phyloP scores from a whole-genome alignment of 2,888 invertebrate species.

The Ptilodon capucinus region DNA sequence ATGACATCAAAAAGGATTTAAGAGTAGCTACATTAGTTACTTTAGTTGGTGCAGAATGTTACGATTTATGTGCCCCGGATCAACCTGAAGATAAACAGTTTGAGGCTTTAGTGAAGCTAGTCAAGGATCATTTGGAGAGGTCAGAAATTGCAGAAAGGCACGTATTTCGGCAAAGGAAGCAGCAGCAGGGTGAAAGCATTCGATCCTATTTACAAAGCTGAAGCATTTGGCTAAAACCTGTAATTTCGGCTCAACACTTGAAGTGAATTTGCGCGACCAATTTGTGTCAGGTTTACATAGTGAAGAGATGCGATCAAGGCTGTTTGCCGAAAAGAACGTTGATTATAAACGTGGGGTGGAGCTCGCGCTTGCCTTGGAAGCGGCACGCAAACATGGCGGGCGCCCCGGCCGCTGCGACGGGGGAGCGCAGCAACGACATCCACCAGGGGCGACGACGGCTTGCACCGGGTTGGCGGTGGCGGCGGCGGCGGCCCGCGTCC shows the following conservation, averaged over 20 bases:
- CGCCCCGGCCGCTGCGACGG: conserved; percentile 2
- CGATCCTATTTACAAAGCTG: conserved; percentile 6
- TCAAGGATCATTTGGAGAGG: conserved; percentile 18
- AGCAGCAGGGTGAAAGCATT: conserved; percentile 8
- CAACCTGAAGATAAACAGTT: conserved; percentile 18
- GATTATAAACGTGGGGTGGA: conserved; percentile 30
- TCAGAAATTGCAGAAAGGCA: conserved; percentile 30
- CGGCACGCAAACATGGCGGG: conserved; percentile 2
- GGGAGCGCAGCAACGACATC: neutral
- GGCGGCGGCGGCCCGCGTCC: neutral
- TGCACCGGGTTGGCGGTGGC: neutral
- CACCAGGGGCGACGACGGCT: neutral
- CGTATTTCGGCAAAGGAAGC: conserved; percentile 21
- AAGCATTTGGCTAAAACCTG: conserved; percentile 18
- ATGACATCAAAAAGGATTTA: conserved; percentile 19
- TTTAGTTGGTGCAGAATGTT: conserved; percentile 13
- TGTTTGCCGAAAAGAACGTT: conserved; percentile 27
- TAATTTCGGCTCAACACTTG: conserved; percentile 18
- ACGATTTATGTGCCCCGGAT: conserved; percentile 30
- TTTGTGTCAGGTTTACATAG: conserved; percentile 23
- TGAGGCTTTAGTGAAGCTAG: conserved; percentile 17
- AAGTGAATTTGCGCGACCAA: conserved; percentile 21
- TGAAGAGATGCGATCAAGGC: conserved; percentile 23
- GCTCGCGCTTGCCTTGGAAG: conserved; percentile 20
- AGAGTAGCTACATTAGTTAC: conserved; percentile 23